Conservation (phyloP, 2,797 vertebrate genomes). For the Poecilia wingei region DNA sequence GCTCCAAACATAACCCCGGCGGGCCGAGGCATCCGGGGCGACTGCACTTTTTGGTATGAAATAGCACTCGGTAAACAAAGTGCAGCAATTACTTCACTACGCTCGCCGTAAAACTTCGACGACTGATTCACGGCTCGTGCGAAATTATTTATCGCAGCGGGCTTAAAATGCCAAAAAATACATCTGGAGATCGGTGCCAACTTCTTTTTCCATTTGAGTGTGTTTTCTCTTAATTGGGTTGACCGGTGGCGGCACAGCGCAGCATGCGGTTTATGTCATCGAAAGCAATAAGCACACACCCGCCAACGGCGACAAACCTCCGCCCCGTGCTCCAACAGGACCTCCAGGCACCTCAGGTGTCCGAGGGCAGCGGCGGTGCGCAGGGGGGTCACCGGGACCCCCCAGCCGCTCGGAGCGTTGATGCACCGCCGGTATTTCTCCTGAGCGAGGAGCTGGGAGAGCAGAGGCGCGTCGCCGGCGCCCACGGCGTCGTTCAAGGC, state of each 20-base stretch:
- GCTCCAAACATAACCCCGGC: neutral
- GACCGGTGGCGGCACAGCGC: neutral
- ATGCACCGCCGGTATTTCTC: slow-evolving; percentile 85
- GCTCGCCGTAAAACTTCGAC: neutral
- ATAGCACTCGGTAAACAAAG: neutral
- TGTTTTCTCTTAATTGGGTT: neutral
- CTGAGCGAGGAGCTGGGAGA: slow-evolving; percentile 84
- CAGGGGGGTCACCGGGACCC: slow-evolving; percentile 89
- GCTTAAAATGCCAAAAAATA: neutral
- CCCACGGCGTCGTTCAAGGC: slow-evolving; percentile 85
- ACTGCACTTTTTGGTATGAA: neutral
- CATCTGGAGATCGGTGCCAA: neutral
- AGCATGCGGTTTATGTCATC: slow-evolving; percentile 11
- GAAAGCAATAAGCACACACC: slow-evolving; percentile 10
- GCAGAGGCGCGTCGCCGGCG: slow-evolving; percentile 75
- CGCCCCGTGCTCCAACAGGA: slow-evolving; percentile 88
- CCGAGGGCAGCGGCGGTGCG: slow-evolving; percentile 88
- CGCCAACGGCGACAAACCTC: slow-evolving; percentile 61
- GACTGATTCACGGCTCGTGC: neutral
- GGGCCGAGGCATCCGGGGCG: neutral
- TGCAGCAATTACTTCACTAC: neutral
- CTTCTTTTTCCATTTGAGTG: neutral
- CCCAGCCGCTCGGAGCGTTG: slow-evolving; percentile 91
- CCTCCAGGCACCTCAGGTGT: slow-evolving; percentile 83
- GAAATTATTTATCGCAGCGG: neutral